phyloP scores from a whole-genome alignment of 2,113 vertebrate species.

The Xenopus borealis region DNA sequence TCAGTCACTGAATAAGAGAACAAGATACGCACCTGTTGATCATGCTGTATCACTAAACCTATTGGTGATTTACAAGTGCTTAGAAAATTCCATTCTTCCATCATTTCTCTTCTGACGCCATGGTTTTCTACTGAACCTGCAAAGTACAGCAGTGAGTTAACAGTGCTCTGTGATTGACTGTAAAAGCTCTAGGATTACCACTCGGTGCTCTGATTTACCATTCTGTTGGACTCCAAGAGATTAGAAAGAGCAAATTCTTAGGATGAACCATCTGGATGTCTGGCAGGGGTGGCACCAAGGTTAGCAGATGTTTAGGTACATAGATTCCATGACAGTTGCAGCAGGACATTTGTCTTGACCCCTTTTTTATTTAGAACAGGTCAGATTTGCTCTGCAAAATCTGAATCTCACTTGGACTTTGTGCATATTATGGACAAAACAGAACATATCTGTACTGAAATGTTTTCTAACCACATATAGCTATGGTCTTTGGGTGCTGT shows the following conservation, averaged over 20 bases:
- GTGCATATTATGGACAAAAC: constrained; percentile 42
- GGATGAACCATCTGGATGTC: constrained; percentile 71
- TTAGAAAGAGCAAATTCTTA: constrained; percentile 66
- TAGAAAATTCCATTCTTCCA: too few species aligned
- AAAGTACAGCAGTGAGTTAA: constrained; percentile 46
- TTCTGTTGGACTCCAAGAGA: constrained; percentile 67
- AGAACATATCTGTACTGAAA: constrained; percentile 35
- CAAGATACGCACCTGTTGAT: too few species aligned
- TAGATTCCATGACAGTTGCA: constrained; percentile 34
- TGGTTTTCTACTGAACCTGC: neutral
- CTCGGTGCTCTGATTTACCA: constrained; percentile 59
- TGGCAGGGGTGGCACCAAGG: constrained; percentile 48
- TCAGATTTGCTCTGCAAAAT: constrained; percentile 31
- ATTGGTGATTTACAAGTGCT: too few species aligned
- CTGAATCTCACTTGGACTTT: constrained; percentile 3
- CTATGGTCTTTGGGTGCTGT: constrained; percentile 67
- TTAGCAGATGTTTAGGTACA: constrained; percentile 53
- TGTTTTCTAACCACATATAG: constrained; percentile 44
- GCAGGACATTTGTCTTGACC: constrained; percentile 42
- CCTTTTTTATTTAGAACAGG: constrained; percentile 47
- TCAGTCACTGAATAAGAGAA: too few species aligned
- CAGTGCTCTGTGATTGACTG: constrained; percentile 35
- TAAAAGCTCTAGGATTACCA: constrained; percentile 59
- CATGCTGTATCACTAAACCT: too few species aligned
- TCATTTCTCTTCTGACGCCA: too few species aligned